phyloP scores from a whole-genome alignment of 1,140 invertebrate species.

The Diachasma alloeum region DNA sequence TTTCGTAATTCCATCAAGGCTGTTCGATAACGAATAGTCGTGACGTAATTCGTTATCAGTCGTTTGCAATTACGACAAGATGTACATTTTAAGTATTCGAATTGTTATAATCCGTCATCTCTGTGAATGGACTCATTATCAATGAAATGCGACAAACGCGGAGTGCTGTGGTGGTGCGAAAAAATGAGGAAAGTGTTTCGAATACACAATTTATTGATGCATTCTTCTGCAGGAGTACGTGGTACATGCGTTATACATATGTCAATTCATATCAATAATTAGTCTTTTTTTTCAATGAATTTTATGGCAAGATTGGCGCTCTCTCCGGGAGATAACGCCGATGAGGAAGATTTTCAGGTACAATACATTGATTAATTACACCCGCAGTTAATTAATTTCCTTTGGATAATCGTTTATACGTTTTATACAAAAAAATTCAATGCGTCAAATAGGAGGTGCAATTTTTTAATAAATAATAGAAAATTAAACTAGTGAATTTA shows the following conservation, averaged over 20 bases:
- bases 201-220: background rate
- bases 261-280: background rate
- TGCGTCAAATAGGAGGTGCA: background rate
- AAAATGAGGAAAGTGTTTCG: background rate
- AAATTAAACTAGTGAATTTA: background rate
- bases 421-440: background rate
- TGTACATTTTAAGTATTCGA: background rate
- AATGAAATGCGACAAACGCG: background rate
- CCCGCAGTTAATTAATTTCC: no score
- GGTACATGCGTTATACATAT: constrained; percentile 4
- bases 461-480: constrained; percentile 15
- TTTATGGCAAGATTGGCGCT: background rate
- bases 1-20: constrained; percentile 10
- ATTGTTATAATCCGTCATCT: background rate
- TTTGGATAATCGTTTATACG: no score
- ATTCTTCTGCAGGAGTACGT: background rate
- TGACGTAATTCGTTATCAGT: constrained; percentile 12
- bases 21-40: background rate
- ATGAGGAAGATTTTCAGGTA: background rate
- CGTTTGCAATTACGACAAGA: background rate
- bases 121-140: background rate
- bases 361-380: background rate
- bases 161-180: background rate
- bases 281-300: background rate
- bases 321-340: background rate